Evolutionary conservation across 1,140 invertebrate species (phyloP).

Genomic region (Stegodyphus dumicola): DNA sequence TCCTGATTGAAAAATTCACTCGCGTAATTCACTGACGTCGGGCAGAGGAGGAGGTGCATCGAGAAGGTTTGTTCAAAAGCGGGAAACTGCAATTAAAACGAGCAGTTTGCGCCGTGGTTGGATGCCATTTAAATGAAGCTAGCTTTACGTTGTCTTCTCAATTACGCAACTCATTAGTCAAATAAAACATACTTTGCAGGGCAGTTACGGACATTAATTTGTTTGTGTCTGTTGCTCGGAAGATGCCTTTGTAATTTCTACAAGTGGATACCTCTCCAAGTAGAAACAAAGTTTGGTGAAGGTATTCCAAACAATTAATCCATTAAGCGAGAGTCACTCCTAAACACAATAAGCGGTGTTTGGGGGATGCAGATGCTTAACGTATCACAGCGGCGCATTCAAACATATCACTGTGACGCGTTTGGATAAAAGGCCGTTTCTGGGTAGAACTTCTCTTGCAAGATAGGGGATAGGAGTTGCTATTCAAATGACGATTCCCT

Average conservation of each 20-base stretch:
- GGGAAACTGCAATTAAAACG: slow-evolving; percentile 49
- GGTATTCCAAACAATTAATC: slow-evolving; percentile 60
- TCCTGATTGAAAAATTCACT: slow-evolving; percentile 53
- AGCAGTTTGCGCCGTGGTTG: slow-evolving; percentile 40
- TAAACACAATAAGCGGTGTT: slow-evolving; percentile 14
- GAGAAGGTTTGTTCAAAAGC: slow-evolving; percentile 1
- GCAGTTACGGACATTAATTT: slow-evolving; percentile 59
- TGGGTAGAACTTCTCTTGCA: too few relatives aligned
- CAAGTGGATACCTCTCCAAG: slow-evolving; percentile 46
- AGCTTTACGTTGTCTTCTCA: slow-evolving; percentile 57
- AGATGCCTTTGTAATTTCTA: slow-evolving; percentile 52
- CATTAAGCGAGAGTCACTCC: slow-evolving; percentile 31
- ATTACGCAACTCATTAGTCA: slow-evolving; percentile 60
- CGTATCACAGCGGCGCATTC: slow-evolving; percentile 17
- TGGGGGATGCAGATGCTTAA: slow-evolving; percentile 47
- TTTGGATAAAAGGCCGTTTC: too few relatives aligned
- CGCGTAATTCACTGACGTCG: slow-evolving; percentile 30
- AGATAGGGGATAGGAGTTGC: too few relatives aligned
- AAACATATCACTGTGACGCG: too few relatives aligned
- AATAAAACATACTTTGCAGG: slow-evolving; percentile 56
- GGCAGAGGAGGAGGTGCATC: slow-evolving; percentile 12
- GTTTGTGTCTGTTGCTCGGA: slow-evolving; percentile 56
- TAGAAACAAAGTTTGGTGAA: slow-evolving; percentile 52
- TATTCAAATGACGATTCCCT: too few relatives aligned
- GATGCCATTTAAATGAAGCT: slow-evolving; percentile 57